Evolutionary conservation across 2,888 invertebrate genomes (phyloP).

Genomic region (Chrysomela aeneicollis): DNA sequence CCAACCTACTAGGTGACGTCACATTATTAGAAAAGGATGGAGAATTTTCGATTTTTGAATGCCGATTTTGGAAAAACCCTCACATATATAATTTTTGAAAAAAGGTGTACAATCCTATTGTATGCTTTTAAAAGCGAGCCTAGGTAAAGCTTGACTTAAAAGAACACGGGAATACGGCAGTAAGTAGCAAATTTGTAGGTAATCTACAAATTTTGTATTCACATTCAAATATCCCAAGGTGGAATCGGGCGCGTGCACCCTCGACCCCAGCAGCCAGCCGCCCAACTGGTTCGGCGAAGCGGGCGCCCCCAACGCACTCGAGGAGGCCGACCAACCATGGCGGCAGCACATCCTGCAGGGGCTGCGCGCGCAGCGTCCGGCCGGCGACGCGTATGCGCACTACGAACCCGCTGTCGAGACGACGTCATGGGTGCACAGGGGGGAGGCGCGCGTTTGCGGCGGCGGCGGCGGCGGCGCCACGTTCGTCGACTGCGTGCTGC

Average conservation of each 20-base stretch:
- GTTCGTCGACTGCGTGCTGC: slow-evolving; percentile 79
- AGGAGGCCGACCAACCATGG: slow-evolving; percentile 78
- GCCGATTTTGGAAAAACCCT: no score
- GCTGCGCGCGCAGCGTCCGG: slow-evolving; percentile 66
- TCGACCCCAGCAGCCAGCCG: slow-evolving; percentile 72
- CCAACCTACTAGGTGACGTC: no score
- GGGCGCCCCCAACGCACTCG: slow-evolving; percentile 57
- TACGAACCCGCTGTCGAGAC: slow-evolving; percentile 84
- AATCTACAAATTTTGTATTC: no score
- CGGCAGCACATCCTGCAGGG: slow-evolving; percentile 75
- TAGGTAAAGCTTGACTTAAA: no score
- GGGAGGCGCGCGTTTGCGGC: slow-evolving; percentile 73
- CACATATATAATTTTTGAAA: no score
- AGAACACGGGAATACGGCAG: no score
- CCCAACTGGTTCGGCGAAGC: slow-evolving; percentile 75
- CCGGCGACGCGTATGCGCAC: slow-evolving; percentile 53
- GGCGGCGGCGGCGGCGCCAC: slow-evolving; percentile 50
- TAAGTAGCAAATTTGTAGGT: no score
- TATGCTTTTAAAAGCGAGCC: no score
- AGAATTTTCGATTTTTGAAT: no score
- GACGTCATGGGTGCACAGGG: slow-evolving; percentile 86
- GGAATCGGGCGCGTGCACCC: slow-evolving; percentile 73
- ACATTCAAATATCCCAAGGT: slow-evolving; percentile 36
- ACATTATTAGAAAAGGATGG: no score
- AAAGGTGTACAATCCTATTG: no score